Conservation (phyloP, 2,797 vertebrate genomes). For the Perodicticus potto region DNA sequence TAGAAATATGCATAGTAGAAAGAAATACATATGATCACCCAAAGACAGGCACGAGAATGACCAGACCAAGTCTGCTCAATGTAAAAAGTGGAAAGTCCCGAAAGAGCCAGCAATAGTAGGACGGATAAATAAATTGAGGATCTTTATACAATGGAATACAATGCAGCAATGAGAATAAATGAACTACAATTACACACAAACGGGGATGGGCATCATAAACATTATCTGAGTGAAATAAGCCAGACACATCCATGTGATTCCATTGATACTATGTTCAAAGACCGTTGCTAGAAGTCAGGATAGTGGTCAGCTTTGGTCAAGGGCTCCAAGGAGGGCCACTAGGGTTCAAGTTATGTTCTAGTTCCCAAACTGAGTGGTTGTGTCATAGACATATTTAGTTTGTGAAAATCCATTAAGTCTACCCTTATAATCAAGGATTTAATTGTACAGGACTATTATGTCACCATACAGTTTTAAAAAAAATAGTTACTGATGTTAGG, state of each 20-base stretch:
- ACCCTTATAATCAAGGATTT: background rate
- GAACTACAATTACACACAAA: background rate
- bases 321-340: background rate
- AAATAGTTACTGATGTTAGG: background rate
- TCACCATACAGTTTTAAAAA: background rate
- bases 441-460: background rate
- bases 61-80: background rate
- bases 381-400: background rate
- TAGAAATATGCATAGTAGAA: background rate
- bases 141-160: background rate
- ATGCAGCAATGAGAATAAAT: background rate
- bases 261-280: background rate
- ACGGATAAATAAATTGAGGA: background rate
- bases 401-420: background rate
- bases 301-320: background rate
- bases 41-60: slow-evolving; percentile 4
- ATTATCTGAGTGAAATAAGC: background rate
- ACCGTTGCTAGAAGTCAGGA: background rate
- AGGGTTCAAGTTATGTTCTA: background rate
- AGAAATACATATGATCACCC: background rate
- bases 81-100: background rate
- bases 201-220: background rate
- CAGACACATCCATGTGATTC: background rate
- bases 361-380: background rate
- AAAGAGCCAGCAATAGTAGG: background rate